Evolutionary conservation across 2,797 vertebrate genomes (phyloP).

Genomic region (Thalassophryne amazonica): DNA sequence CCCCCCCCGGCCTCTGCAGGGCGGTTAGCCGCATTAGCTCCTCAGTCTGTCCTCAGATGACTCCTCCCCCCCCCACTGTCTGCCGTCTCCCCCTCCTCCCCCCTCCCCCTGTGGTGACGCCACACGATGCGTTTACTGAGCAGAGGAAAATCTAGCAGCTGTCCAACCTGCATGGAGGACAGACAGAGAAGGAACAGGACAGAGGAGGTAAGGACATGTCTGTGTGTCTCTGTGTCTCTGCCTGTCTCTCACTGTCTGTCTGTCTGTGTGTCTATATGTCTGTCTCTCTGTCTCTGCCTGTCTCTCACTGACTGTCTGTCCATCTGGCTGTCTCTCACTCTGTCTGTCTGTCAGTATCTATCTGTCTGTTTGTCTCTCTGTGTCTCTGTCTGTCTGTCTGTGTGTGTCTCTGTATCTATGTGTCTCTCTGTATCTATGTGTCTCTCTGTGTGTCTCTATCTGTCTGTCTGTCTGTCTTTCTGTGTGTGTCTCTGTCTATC

Average conservation of each 20-base stretch:
- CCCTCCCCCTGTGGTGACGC: constrained; percentile 61
- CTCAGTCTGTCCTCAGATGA: constrained; percentile 78
- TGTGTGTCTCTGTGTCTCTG: constrained; percentile 1
- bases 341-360: too few relatives aligned
- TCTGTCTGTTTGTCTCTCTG: too few relatives aligned
- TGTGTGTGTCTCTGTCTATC: background rate
- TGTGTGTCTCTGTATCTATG: background rate
- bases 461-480: constrained; percentile 11
- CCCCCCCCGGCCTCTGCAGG: constrained; percentile 61
- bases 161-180: constrained; percentile 63
- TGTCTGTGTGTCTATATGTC: constrained; percentile 1
- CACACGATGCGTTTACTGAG: constrained; percentile 83
- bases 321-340: background rate
- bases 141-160: constrained; percentile 67
- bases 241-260: background rate
- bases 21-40: constrained; percentile 75
- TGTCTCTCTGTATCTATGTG: too few relatives aligned
- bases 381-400: background rate
- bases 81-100: constrained; percentile 66
- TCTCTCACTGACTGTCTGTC: background rate
- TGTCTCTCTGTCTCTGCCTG: background rate
- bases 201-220: constrained; percentile 53
- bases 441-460: constrained; percentile 5
- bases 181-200: constrained; percentile 53
- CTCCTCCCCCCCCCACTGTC: constrained; percentile 67